Evolutionary conservation across 1,140 invertebrate genomes (phyloP), one percentile per base, ranked within the genome.

Genomic region (Caenorhabditis tropicalis): DNA sequence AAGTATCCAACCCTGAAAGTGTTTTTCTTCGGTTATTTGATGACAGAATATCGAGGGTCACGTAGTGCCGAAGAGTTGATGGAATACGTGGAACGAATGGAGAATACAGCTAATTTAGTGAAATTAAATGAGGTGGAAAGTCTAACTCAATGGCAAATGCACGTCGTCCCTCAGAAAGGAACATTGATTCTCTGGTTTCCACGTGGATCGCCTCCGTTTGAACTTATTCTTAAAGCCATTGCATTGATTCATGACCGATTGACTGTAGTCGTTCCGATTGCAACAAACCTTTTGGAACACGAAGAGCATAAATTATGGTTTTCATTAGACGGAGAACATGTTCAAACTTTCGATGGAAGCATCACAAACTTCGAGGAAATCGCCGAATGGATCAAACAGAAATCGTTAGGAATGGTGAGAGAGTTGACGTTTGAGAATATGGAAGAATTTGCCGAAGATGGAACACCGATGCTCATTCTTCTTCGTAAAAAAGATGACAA

Each of bases 281-380:
- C 6, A 19, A 15, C 33, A 7, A 74, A 74, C 24, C 15, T 1
- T 10, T 43, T 74, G 21, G 36, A 74, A 24, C 65, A 74, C 43
- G 65, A 74, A 46, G 65, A 74, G 12, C 65, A 74, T n/a, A 31
- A 74, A 24, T 24, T 74, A 43, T 74, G 65, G 65, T 74, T 74
- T 74, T 74, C 65, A 24, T 31, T 74, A 36, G 65, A 74, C 19
- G 65, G 65, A 74, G 65, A 74, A n/a, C 65, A 74, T 74, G 65
- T 74, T 21, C 19, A 74, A 74, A 33, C 21, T 4, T 74, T 43
- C 10, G 24, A 74, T 39, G 65, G 65, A 74, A 24, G 19, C 27
- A 29, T 74, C 15, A 43, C 65, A 4, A 74, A 46, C 27, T 74
- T 74, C 65, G 43, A 74, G 12, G 65, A 74, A 74, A 74, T 74